Base-by-base conservation (phyloP, 2,113 vertebrate species). In the Vombatus ursinus region DNA sequence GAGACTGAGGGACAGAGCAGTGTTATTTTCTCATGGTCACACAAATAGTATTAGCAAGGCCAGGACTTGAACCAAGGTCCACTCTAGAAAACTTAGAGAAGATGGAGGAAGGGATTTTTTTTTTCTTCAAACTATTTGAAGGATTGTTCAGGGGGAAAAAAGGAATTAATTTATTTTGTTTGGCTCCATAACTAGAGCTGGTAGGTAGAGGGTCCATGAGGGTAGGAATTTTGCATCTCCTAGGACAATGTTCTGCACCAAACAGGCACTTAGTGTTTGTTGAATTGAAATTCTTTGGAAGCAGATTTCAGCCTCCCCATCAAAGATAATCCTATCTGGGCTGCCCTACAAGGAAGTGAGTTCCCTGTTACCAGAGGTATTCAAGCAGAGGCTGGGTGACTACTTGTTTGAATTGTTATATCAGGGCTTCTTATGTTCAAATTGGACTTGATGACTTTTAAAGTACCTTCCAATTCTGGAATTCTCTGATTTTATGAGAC, bases 1-100 rank as follows among this genome's bases (percentile, higher is more conserved):
- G 48, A 47, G 50, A 54, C 52, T 26, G 8, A 52, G 68, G 26
- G 47, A 53, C 23, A 31, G 48, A 48, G 37, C 22, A 25, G 23
- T 22, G 47, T 49, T 37, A 16, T 12, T 26, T 5, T 0, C 1
- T 9, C 2, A 0, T 3, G 61, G 16, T 50, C 47, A 26, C 2
- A 0, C 28, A 8, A n/a, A 23, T 22, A 7, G 47, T 53, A 25
- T 14, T 1, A 24, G 7, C 0, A 26, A 50, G 11, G 7, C 24
- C 28, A 28, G 44, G 28, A 24, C 23, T 52, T 1, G 24, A 44
- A 50, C 26, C 7, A 2, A 1, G 47, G 37, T 8, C 37, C 31
- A 68, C 37, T 77, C 31, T 77, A 84, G 19, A 84, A 84, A 16
- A 84, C 19, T 44, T 44, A 16, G 68, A 77, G 16, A 77, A 37